Percentiles rank a stretch among this genome's conserved stretches.
These are phyloP conservation scores for Seriola rivoliana DNA, from an alignment of 2,113 vertebrate species.

Conservation along the genomic window DNA sequence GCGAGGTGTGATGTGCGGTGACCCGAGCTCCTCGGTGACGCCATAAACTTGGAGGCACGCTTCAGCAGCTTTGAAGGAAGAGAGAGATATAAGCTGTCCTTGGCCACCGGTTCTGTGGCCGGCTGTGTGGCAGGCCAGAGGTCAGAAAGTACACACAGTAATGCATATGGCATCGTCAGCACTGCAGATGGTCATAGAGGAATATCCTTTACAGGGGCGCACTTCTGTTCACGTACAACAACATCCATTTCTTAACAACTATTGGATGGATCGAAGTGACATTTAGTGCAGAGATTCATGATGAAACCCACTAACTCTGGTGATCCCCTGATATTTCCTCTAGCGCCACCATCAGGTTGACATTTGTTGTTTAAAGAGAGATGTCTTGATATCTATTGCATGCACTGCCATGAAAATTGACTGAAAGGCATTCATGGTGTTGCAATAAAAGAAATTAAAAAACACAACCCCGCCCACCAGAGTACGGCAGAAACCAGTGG, in stretches of 20 bases:
- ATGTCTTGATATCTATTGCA: background rate
- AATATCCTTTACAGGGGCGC: background rate
- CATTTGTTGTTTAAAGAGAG: background rate
- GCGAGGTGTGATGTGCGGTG: slow-evolving; percentile 74
- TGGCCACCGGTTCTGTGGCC: slow-evolving; percentile 36
- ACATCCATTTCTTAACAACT: background rate
- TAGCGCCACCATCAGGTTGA: background rate
- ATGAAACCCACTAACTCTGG: background rate
- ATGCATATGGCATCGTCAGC: background rate
- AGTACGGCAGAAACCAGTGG: background rate
- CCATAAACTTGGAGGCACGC: slow-evolving; percentile 55
- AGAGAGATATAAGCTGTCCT: slow-evolving; percentile 36
- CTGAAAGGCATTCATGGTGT: background rate
- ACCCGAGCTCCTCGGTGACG: slow-evolving; percentile 60
- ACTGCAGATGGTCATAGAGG: slow-evolving; percentile 1
- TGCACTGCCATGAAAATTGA: background rate
- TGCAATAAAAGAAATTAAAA: too few relatives aligned
- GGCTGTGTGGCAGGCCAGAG: slow-evolving; percentile 36
- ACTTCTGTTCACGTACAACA: background rate
- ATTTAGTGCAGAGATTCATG: background rate
- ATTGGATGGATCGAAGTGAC: background rate
- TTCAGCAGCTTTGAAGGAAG: slow-evolving; percentile 32
- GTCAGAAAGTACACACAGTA: slow-evolving; percentile 30
- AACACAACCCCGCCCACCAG: too few relatives aligned
- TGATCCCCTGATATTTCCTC: background rate